phyloP scores from a whole-genome alignment of 2,113 vertebrate species.

The Pan paniscus region DNA sequence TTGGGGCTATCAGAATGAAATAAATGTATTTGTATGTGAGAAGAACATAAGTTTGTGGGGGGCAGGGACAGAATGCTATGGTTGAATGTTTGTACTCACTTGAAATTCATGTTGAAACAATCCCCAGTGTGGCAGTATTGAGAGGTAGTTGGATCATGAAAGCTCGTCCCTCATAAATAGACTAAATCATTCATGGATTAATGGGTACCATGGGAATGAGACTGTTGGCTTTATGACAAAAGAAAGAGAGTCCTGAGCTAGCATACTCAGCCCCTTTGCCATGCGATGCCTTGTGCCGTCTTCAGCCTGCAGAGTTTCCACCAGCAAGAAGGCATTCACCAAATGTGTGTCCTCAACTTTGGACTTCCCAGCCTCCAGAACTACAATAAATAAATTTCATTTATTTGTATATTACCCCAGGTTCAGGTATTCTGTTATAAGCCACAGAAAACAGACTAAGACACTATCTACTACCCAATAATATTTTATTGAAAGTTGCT shows the following conservation, averaged over 20 bases:
- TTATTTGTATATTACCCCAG: not conserved
- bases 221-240: not conserved
- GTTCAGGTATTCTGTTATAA: not conserved
- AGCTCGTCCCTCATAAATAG: not conserved
- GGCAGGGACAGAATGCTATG: not conserved
- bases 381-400: not conserved
- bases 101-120: not conserved
- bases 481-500: conserved; percentile 17
- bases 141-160: not conserved
- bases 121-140: not conserved
- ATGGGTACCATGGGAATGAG: not conserved
- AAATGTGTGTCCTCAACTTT: not conserved
- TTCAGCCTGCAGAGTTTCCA: not conserved
- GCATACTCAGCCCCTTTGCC: not conserved
- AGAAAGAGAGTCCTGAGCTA: not conserved
- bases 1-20: not conserved
- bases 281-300: not conserved
- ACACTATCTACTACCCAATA: not conserved
- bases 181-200: not conserved
- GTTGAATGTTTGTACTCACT: not conserved
- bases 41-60: not conserved
- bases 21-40: not conserved
- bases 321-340: not conserved
- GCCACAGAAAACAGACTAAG: not conserved
- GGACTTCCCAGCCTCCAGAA: not conserved